Evolutionary conservation across 2,797 vertebrate species (phyloP), one percentile per base, ranked within the genome.

Genomic region (Takifugu ocellatus): DNA sequence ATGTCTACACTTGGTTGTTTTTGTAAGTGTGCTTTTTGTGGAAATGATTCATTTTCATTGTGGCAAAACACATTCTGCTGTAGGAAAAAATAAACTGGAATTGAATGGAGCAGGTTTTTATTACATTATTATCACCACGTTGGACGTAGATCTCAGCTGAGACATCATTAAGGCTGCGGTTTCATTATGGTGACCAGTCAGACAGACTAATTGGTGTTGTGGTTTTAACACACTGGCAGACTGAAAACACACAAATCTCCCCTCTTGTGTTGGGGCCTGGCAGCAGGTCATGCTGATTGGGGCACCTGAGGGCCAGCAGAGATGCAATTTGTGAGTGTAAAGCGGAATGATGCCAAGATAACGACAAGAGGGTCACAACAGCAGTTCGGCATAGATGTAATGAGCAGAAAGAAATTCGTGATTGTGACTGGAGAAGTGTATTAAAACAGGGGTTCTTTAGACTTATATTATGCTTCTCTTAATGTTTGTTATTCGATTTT

Each of bases 151-250:
- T 56, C 60, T 68, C 56, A 61, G 61, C 43, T n/a, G 66, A 21
- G 11, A 59, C 45, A 50, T 70, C 51, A 64, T 73, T 69, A 61
- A 50, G 58, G 61, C 33, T 49, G 21, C 56, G 60, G 56, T 51
- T 54, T 60, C 25, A 61, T 66, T 61, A 72, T 2, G 45, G 63
- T 24, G 25, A 51, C 53, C 54, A 29, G 9, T 21, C 56, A 56
- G 56, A 33, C 51, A 53, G 48, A 62, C 62, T 85, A 86, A 88
- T 88, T 85, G 77, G 82, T 54, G 49, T 67, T 72, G 65, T 21
- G n/a, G 58, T 77, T 78, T 82, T 72, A 77, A 83, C 54, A 68
- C 66, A 43, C 12, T 43, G 70, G 47, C 54, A 39, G 43, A 44
- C 54, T 48, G 69, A 48, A 66, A 55, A 66, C 65, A 63, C 58